These are phyloP conservation scores for Scaptomyza montana DNA, from an alignment of 1,140 invertebrate species.

Conservation along the genomic window DNA sequence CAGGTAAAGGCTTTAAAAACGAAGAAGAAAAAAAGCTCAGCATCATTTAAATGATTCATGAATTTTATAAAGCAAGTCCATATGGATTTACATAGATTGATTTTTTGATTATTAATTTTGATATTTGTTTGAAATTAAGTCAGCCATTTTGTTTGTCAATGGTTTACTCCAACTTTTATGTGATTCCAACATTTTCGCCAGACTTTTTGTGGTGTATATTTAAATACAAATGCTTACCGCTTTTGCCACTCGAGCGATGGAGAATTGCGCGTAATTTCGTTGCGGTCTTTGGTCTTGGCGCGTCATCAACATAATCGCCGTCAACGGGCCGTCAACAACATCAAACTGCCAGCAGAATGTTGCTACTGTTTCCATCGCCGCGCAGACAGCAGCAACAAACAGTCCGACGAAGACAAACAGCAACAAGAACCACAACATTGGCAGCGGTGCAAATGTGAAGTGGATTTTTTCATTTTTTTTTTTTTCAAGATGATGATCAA, in stretches of 20 bases:
- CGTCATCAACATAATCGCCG: constrained; percentile 81
- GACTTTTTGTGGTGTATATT: constrained; percentile 29
- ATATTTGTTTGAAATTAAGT: too few relatives aligned
- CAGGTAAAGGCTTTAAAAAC: too few relatives aligned
- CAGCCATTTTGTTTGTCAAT: too few relatives aligned
- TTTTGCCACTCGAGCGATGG: constrained; percentile 59
- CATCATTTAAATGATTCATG: too few relatives aligned
- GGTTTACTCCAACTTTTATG: too few relatives aligned
- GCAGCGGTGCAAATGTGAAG: constrained; percentile 63
- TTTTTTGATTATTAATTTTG: too few relatives aligned
- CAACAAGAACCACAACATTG: constrained; percentile 38
- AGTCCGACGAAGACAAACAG: constrained; percentile 34
- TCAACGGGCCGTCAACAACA: constrained; percentile 80
- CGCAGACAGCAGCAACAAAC: constrained; percentile 29
- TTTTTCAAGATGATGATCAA: constrained; percentile 66
- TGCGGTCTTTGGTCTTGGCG: constrained; percentile 68
- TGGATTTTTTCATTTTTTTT: constrained; percentile 43
- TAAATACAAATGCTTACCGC: constrained; percentile 68
- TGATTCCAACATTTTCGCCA: constrained; percentile 56
- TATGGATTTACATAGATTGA: too few relatives aligned
- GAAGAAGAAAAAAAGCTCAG: too few relatives aligned
- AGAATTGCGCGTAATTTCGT: constrained; percentile 82
- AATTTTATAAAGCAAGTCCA: too few relatives aligned
- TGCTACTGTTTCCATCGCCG: constrained; percentile 81
- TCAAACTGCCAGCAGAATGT: constrained; percentile 78